Percentiles rank a stretch among this genome's conserved stretches.
These are phyloP conservation scores for Potorous gilbertii DNA, from an alignment of 2,797 vertebrate species.

Conservation along the genomic window DNA sequence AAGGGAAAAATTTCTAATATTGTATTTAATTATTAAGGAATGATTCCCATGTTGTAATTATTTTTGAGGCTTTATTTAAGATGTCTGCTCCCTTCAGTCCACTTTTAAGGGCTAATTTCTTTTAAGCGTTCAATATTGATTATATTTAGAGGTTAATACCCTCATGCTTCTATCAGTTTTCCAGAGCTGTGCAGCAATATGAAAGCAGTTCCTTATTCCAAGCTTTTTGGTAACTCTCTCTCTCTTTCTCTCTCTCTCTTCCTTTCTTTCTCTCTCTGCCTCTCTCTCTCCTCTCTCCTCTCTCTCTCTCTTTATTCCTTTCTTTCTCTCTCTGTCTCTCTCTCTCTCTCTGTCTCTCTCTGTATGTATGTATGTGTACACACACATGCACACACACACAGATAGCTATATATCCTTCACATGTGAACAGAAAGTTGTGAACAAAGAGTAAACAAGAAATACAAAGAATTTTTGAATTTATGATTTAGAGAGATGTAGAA, in stretches of 20 bases:
- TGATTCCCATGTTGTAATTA: not conserved
- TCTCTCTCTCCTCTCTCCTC: not conserved
- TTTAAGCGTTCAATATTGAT: conserved; percentile 17
- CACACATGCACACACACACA: not conserved
- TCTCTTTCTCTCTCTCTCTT: not conserved
- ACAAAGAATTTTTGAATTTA: conserved; percentile 26
- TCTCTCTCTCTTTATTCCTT: not conserved
- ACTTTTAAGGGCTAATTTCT: conserved; percentile 23
- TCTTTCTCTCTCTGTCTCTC: rapidly evolving
- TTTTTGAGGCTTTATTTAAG: conserved; percentile 29
- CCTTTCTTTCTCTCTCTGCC: not conserved
- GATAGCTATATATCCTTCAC: not conserved
- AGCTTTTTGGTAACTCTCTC: not conserved
- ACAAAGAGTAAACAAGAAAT: conserved; percentile 18
- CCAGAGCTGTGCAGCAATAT: not conserved
- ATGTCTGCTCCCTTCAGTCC: not conserved
- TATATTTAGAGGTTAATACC: conserved; percentile 1
- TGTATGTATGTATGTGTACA: not conserved
- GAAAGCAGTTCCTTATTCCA: not conserved
- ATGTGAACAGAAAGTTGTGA: conserved; percentile 1
- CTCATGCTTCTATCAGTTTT: not conserved
- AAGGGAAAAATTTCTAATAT: not conserved
- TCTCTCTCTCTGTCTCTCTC: not conserved
- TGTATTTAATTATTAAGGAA: conserved; percentile 24
- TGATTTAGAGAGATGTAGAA: conserved; percentile 70